These are phyloP conservation scores for Aphis gossypii DNA, from an alignment of 1,140 invertebrate genomes.

Conservation along the genomic window DNA sequence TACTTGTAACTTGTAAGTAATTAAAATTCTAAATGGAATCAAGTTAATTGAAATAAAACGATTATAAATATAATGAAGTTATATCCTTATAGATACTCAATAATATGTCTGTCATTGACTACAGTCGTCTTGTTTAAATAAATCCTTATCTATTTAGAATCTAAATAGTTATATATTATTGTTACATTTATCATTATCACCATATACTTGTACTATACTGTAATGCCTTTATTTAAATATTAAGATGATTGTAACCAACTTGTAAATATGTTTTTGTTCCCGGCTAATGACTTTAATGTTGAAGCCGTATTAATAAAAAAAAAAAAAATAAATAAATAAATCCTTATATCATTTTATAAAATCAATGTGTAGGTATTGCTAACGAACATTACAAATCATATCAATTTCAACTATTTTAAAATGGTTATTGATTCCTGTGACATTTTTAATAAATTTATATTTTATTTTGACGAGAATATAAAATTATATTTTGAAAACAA, in stretches of 20 bases:
- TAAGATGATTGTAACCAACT: no score
- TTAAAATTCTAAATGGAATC: neutral
- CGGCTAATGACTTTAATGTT: no score
- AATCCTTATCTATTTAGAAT: no score
- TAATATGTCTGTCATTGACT: neutral
- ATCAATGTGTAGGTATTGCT: neutral
- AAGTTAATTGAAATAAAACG: neutral
- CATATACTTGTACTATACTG: no score
- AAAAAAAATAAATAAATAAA: constrained; percentile 3
- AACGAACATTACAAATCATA: neutral
- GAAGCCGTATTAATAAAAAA: no score
- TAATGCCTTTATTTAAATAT: no score
- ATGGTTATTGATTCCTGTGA: neutral
- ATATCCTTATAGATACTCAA: neutral
- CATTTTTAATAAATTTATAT: neutral
- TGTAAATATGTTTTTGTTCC: no score
- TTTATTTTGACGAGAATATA: neutral
- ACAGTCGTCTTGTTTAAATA: neutral
- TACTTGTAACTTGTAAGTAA: neutral
- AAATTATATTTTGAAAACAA: neutral
- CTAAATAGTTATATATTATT: no score
- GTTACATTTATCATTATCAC: no score
- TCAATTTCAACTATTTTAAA: neutral
- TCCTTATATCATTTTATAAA: neutral
- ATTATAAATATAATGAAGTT: neutral